Evolutionary conservation across 2,888 invertebrate genomes (phyloP), one percentile per base, ranked within the genome.

Genomic region (Athalia cordata): DNA sequence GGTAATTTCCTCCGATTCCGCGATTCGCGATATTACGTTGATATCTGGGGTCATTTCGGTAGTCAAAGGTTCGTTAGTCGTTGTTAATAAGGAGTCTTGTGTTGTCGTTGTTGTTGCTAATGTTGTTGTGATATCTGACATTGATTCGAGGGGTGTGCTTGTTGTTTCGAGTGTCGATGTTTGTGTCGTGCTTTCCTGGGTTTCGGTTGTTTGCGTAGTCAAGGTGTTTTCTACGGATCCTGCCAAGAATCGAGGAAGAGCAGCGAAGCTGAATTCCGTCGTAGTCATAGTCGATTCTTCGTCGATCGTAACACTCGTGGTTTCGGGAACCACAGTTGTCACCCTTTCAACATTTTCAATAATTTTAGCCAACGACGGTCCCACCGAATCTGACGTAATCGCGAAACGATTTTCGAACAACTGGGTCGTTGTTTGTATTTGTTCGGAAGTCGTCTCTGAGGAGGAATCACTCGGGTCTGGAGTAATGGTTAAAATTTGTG

Each of bases 211-310:
- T 15, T 72, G 45, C 6, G 59, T 84, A 79, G 81, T 82, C 80
- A 83, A 81, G 6, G 82, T 83, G 68, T 84, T 82, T 80, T 85
- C 85, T 79, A 86, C 81, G 74, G 85, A 86, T 78, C 85, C 83
- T 62, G 83, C 85, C 79, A 82, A 79, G 64, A 84, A 81, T 78
- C 81, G 83, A 76, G 81, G 81, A 74, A 82, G 77, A 66, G 81
- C 81, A 67, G 84, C 83, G 47, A 76, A 66, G 74, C 68, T 68
- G 64, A 9, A 77, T 68, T 45, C 67, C 7, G 75, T 77, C 3
- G 77, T 61, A 29, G 45, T 70, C 8, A 70, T 67, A 6, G 52
- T 29, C n/a, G 52, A 11, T 11, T 82, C 82, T 11, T 79, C 78
- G 15, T 52, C 77, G 70, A 65, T 66, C 5, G 74, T n/a, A 74